Base-by-base conservation (phyloP, 1,140 invertebrate species). In the Hylaeus volcanicus region DNA sequence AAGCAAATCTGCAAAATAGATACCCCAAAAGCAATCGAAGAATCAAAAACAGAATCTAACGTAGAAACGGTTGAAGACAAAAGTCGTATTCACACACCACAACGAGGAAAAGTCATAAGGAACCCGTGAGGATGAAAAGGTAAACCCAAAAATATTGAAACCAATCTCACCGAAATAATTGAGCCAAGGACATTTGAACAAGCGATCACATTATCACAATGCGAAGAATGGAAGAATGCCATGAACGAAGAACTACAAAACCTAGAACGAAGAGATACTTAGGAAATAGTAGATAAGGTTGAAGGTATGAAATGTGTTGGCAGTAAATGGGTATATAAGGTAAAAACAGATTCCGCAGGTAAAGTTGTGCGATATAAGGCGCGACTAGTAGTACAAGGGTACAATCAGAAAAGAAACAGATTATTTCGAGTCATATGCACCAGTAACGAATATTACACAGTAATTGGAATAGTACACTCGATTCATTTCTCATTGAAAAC, bases 241-340 rank as follows among this genome's bases (percentile, higher is more conserved):
- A 74, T 80, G 78, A 15, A 68, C 37, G 71, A 80, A 45, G 71
- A 80, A 53, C n/a, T 80, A 61, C n/a, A 80, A 26, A 69, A 8
- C 9, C 5, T 80, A 26, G 56, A 74, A 51, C 37, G 37, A 26
- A 80, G 78, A 69, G 64, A 80, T n/a, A 71, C 68, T 15, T 80
- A 70, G 78, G 51, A 53, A 43, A 39, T 68, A 53, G 48, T 68
- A 15, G 48, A 68, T 37, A 68, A 37, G 11, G 48, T 45, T 4
- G 66, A 53, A 37, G 14, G n/a, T 68, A 68, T 39, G 45, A 26
- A 53, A 53, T 68, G n/a, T 26, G 14, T 58, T 3, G 73, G 60
- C 6, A 81, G 73, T 65, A 74, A 48, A 48, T 81, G 79, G 79
- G 41, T 76, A 0, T 76, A 70, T 6, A 76, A 65, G 68, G 53